Evolutionary conservation across 2,888 invertebrate genomes (phyloP), one percentile per base, ranked within the genome.

Genomic region (Gasteruption jaculator): DNA sequence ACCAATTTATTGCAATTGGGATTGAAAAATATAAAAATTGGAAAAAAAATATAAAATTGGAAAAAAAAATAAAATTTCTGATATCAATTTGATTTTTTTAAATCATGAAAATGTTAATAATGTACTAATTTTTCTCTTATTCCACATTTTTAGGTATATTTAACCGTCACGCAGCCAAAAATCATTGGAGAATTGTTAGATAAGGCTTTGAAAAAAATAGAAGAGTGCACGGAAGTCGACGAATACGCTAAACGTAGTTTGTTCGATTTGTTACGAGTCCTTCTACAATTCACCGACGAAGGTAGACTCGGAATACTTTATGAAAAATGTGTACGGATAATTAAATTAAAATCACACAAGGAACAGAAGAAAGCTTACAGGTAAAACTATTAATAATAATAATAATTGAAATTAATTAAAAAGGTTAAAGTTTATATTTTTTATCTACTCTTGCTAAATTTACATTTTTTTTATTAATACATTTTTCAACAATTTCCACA

Each of bases 301-400:
- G 77, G 77, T 1, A 74, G 78, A 41, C 74, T 91, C 2, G 71
- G 79, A 5, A 69, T 71, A 16, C 71, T 91, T 1, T 91, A 85
- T 59, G 77, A 83, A n/a, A 75, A 77, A 40, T 83, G 82, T 66
- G 76, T 85, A 5, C 79, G 70, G 61, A 73, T 63, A 63, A 70
- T 60, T 57, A 77, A 57, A 20, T 63, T 66, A 61, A 76, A 53
- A 3, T n/a, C n/a, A n/a, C n/a, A n/a, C n/a, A 79, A 76, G 48
- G 75, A 87, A 58, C 88, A 91, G 58, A 86, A 90, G 57, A 89
- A 89, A 56, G 83, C 85, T 1, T 91, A 85, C 57, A 67, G 65
- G 68, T 69, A 46, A 48, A 41, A n/a, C n/a, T n/a, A n/a, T 24
- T 21, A 34, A 8, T n/a, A 10, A 10, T 20, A 18, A 3, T 37